Conservation (phyloP, 1,140 invertebrate genomes). For the Monochamus saltuarius region DNA sequence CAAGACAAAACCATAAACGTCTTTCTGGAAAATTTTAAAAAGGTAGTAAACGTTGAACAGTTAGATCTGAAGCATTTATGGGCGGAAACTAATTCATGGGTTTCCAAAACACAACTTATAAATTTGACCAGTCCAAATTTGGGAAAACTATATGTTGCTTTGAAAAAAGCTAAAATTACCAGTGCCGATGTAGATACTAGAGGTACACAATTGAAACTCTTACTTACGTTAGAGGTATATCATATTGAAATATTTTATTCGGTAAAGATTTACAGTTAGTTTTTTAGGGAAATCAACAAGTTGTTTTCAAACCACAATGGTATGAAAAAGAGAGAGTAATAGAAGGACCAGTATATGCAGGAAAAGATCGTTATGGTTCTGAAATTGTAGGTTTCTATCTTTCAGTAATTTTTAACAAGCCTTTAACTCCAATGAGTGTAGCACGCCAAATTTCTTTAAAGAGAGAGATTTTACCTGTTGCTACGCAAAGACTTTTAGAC, state of each 20-base stretch:
- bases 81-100: slow-evolving; percentile 39
- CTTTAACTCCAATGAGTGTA: slow-evolving; percentile 75
- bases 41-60: slow-evolving; percentile 2
- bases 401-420: slow-evolving; percentile 74
- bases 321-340: slow-evolving; percentile 76
- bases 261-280: slow-evolving; percentile 8
- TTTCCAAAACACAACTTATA: slow-evolving; percentile 33
- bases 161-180: slow-evolving; percentile 70
- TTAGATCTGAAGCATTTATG: slow-evolving; percentile 33
- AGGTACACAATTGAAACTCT: slow-evolving; percentile 89
- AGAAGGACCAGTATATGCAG: slow-evolving; percentile 78
- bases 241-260: slow-evolving; percentile 17
- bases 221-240: slow-evolving; percentile 68
- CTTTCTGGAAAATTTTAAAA: slow-evolving; percentile 31
- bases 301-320: slow-evolving; percentile 90
- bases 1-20: slow-evolving; percentile 20
- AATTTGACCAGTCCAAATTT: slow-evolving; percentile 46
- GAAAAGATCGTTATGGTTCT: slow-evolving; percentile 89
- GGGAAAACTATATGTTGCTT: slow-evolving; percentile 69
- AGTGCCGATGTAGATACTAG: slow-evolving; percentile 72
- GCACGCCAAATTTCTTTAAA: slow-evolving; percentile 76
- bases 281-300: slow-evolving; percentile 68
- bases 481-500: slow-evolving; percentile 64
- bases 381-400: slow-evolving; percentile 95
- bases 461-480: slow-evolving; percentile 71